A percentile compares a stretch with the other conserved stretches of the same genome.
Evolutionary conservation across 2,888 invertebrate species (phyloP).

Genomic region (Zygaena filipendulae): DNA sequence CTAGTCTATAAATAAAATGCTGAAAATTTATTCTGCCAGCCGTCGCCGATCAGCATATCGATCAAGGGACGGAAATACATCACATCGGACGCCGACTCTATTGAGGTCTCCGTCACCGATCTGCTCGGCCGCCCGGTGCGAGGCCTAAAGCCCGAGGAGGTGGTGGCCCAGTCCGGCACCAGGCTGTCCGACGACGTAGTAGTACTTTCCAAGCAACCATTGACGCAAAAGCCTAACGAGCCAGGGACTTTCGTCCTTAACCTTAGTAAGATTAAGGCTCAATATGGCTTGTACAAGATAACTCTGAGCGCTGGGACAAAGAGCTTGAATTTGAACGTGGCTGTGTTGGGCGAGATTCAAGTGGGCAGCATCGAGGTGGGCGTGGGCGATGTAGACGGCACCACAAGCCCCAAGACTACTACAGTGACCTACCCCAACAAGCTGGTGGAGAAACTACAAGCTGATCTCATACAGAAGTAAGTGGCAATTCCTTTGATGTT

Average conservation of each 20-base stretch:
- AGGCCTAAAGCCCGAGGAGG: constrained; percentile 70
- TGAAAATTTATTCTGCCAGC: no score
- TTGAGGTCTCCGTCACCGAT: constrained; percentile 79
- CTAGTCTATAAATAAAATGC: no score
- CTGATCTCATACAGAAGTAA: constrained; percentile 89
- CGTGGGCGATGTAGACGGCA: constrained; percentile 90
- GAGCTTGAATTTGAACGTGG: constrained; percentile 70
- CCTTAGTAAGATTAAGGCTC: constrained; percentile 79
- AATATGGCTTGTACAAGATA: constrained; percentile 87
- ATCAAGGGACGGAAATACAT: constrained; percentile 83
- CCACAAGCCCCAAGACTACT: constrained; percentile 80
- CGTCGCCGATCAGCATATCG: constrained; percentile 87
- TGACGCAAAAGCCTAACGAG: constrained; percentile 58
- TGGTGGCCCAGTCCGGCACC: constrained; percentile 81
- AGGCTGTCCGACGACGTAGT: constrained; percentile 79
- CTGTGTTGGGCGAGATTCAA: constrained; percentile 80
- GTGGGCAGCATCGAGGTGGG: constrained; percentile 87
- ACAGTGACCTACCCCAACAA: constrained; percentile 81
- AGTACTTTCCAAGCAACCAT: constrained; percentile 75
- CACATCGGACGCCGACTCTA: constrained; percentile 76
- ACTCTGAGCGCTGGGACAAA: constrained; percentile 76
- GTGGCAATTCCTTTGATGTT: no score
- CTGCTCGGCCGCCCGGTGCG: constrained; percentile 78
- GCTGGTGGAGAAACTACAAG: constrained; percentile 75
- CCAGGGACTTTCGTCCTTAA: constrained; percentile 81